These are phyloP conservation scores for Neodiprion lecontei DNA, from an alignment of 1,140 invertebrate genomes.

Conservation along the genomic window DNA sequence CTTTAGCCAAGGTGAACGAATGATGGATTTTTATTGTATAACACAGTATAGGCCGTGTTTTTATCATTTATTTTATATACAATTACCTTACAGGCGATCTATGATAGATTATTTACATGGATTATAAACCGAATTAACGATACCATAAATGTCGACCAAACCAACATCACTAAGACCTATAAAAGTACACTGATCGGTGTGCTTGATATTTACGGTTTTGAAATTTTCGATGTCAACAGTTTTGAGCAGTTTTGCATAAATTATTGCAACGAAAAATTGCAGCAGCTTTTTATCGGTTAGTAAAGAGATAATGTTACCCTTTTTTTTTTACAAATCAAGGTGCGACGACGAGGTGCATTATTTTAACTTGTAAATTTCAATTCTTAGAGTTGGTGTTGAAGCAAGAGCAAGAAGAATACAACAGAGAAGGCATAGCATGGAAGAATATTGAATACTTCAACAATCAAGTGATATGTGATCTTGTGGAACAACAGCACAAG, in stretches of 20 bases:
- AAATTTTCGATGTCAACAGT: conserved; percentile 94
- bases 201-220: conserved; percentile 97
- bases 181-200: conserved; percentile 91
- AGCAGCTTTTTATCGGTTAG: conserved; percentile 94
- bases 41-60: conserved; percentile 13
- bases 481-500: conserved; percentile 89
- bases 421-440: conserved; percentile 91
- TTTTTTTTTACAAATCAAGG: conserved; percentile 12
- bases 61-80: conserved; percentile 17
- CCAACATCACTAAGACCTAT: conserved; percentile 63
- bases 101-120: conserved; percentile 92
- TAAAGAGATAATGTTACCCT: conserved; percentile 17
- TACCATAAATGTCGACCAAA: conserved; percentile 74
- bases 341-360: conserved; percentile 13
- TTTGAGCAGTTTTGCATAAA: conserved; percentile 97
- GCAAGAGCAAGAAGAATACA: conserved; percentile 96
- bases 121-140: conserved; percentile 90
- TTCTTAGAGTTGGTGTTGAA: conserved; percentile 87
- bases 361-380: conserved; percentile 30
- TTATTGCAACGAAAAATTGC: conserved; percentile 97
- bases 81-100: conserved; percentile 74
- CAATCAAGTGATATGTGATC: conserved; percentile 93
- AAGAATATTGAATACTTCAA: conserved; percentile 90
- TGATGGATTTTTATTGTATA: conserved; percentile 16
- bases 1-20: conserved; percentile 81